Evolutionary conservation across 2,888 invertebrate species (phyloP).

Genomic region (Pandemis cinnamomeana): DNA sequence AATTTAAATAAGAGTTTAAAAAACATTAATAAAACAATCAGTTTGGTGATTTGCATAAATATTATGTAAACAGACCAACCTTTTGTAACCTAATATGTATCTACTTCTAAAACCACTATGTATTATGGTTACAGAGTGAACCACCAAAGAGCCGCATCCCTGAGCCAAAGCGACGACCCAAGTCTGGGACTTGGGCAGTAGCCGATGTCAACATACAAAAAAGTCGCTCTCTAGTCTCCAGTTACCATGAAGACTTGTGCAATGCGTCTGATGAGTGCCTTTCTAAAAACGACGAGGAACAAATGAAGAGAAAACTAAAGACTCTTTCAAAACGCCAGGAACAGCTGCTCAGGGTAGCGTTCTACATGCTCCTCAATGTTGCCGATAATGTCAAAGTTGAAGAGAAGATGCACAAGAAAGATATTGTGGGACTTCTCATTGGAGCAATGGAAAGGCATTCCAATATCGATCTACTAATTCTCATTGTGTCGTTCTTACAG

Average conservation of each 20-base stretch:
- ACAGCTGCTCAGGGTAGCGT: conserved; percentile 94
- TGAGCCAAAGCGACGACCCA: conserved; percentile 89
- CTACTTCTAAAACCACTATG: not conserved
- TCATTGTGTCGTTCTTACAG: conserved; percentile 97
- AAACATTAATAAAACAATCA: too few relatives aligned
- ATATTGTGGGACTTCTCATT: conserved; percentile 93
- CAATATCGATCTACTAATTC: conserved; percentile 94
- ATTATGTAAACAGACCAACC: not conserved
- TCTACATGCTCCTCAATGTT: conserved; percentile 96
- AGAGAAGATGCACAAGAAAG: conserved; percentile 98
- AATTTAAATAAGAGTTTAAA: not conserved
- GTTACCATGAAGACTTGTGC: conserved; percentile 87
- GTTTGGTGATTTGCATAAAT: not conserved
- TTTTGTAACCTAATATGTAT: not conserved
- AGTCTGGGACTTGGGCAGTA: conserved; percentile 89
- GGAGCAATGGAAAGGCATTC: conserved; percentile 94
- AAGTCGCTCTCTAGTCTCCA: conserved; percentile 86
- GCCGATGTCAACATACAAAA: conserved; percentile 83
- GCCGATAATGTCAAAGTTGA: conserved; percentile 98
- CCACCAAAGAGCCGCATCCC: conserved; percentile 88
- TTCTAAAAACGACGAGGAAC: conserved; percentile 89
- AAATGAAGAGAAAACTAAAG: conserved; percentile 89
- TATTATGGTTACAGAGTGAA: conserved; percentile 77
- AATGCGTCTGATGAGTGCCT: conserved; percentile 77
- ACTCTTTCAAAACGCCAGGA: conserved; percentile 96